phyloP scores from a whole-genome alignment of 2,888 invertebrate species.

The Nematopogon swammerdamellus region DNA sequence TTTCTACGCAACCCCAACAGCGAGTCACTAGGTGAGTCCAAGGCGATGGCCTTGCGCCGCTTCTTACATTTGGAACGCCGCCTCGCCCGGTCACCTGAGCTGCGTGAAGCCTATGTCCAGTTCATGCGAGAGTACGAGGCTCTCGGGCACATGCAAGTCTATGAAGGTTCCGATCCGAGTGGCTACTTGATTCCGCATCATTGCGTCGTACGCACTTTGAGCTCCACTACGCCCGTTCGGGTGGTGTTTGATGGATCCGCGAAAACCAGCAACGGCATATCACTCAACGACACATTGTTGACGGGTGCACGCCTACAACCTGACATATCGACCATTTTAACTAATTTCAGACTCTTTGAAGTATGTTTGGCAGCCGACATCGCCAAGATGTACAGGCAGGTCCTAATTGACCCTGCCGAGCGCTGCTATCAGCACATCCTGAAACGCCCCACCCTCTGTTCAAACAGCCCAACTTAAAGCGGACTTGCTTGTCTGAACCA shows the following conservation, averaged over 20 bases:
- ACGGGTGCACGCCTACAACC: slow-evolving; percentile 4
- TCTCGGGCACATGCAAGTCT: slow-evolving; percentile 6
- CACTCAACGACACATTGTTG: slow-evolving; percentile 5
- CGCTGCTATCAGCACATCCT: neutral
- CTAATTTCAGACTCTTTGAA: slow-evolving; percentile 3
- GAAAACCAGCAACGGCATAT: neutral
- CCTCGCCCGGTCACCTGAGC: neutral
- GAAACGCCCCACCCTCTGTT: too few species aligned
- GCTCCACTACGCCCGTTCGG: slow-evolving; percentile 4
- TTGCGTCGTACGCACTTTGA: slow-evolving; percentile 4
- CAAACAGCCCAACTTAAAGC: too few species aligned
- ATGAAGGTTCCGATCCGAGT: neutral
- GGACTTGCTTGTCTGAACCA: too few species aligned
- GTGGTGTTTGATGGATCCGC: slow-evolving; percentile 7
- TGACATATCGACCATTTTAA: slow-evolving; percentile 3
- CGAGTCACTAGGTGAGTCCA: neutral
- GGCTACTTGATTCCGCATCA: slow-evolving; percentile 5
- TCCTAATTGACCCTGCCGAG: neutral
- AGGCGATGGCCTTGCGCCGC: neutral
- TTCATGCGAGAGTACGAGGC: slow-evolving; percentile 6
- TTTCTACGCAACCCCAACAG: neutral
- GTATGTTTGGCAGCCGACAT: neutral
- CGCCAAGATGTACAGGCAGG: neutral
- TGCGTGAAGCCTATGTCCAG: neutral
- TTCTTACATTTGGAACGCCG: neutral